phyloP scores from a whole-genome alignment of 1,140 invertebrate genomes.

The Oreohelix idahoensis region DNA sequence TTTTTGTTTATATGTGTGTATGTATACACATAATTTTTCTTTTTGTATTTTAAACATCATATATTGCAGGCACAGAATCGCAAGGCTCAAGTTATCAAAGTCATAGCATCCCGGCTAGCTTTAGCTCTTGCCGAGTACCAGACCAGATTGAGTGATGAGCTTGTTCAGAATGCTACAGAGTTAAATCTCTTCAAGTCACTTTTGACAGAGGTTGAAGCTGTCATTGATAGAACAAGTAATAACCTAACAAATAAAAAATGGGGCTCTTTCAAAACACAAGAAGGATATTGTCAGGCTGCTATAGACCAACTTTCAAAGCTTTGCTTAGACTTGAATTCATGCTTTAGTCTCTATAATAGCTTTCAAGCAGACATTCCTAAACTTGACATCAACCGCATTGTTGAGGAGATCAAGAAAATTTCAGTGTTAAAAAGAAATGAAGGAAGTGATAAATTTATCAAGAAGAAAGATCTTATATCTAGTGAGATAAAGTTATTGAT shows the following conservation, averaged over 20 bases:
- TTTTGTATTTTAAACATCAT: neutral
- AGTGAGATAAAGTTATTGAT: neutral
- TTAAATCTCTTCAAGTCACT: neutral
- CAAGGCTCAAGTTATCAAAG: neutral
- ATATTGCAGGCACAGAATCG: neutral
- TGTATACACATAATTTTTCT: too few species aligned
- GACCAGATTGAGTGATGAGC: neutral
- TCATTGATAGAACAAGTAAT: neutral
- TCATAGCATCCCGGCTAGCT: neutral
- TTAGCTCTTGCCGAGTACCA: neutral
- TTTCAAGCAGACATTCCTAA: neutral
- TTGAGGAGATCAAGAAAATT: neutral
- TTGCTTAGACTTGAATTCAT: neutral
- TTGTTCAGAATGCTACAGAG: neutral
- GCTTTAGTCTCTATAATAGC: neutral
- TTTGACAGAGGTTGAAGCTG: neutral
- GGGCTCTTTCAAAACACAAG: neutral
- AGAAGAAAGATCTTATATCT: neutral
- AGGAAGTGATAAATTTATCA: neutral
- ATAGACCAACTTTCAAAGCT: neutral
- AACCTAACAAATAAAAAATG: neutral
- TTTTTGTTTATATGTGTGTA: too few species aligned
- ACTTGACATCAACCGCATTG: neutral
- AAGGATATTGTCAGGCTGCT: neutral
- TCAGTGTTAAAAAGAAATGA: neutral